Evolutionary conservation across 30 jellyfish, hydroid and myxozoan genomes (phyloP), one percentile per base, ranked within the genome.

Genomic region (Mastigias papua): DNA sequence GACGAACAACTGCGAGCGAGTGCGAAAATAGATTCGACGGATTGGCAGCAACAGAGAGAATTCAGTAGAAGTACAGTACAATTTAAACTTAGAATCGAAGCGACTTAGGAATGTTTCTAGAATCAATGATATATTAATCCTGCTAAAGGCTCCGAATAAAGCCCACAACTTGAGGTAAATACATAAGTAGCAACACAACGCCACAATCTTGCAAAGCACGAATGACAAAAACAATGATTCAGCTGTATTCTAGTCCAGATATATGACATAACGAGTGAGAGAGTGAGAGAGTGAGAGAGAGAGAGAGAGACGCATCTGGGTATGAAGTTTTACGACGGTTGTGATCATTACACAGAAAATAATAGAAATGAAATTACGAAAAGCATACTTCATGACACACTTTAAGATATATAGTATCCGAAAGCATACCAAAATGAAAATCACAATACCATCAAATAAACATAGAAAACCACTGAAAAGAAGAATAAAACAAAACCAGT

Each of bases 111-210:
- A 85, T 37, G 75, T 28, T 48, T 73, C 94, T 25, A 73, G 74
- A 72, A 70, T 20, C 76, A 69, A 48, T 34, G 75, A 34, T 63
- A 61, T 33, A 65, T 80, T 61, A 62, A 73, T 72, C 82, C 37
- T 3, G 35, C 34, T 46, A 85, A 85, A 75, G 94, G 65, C 26
- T 31, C 88, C 94, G 88, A 73, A n/a, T 25, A 73, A 85, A 72
- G 30, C 88, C 69, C 32, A 37, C 61, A 63, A 63, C 81, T 81
- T 79, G 80, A 54, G 65, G 80, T 32, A 49, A 37, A 63, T 46
- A 63, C 19, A 5, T 10, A 15, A 21, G 37, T 4, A 58, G 70
- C 70, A 58, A 3, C 21, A 9, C 26, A 58, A 3, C 27, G 16
- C 67, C 25, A 51, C 67, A 5, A 51, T 51, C 25, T 51, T 5